Conservation (phyloP, 1,140 invertebrate species). For the Cherax quadricarinatus region DNA sequence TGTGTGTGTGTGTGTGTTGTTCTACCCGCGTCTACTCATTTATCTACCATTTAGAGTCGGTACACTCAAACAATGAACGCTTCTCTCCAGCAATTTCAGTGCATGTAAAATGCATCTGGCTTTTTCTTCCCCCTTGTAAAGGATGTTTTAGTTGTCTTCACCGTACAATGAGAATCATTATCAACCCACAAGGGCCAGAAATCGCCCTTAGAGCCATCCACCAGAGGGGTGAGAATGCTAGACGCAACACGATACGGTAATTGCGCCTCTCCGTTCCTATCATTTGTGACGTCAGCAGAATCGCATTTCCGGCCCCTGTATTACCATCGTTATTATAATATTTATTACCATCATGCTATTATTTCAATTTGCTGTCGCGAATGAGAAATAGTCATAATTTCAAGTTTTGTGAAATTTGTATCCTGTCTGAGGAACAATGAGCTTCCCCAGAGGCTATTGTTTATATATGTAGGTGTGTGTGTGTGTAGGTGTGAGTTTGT, state of each 20-base stretch:
- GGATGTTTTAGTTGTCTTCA: slow-evolving; percentile 37
- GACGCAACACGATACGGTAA: not conserved
- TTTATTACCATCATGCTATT: slow-evolving; percentile 57
- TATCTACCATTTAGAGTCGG: not conserved
- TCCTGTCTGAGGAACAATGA: slow-evolving; percentile 27
- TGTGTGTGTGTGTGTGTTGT: not conserved
- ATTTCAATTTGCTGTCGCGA: slow-evolving; percentile 56
- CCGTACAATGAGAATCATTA: slow-evolving; percentile 20
- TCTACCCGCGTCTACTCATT: not conserved
- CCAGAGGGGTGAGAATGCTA: slow-evolving; percentile 26
- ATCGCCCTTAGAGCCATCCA: slow-evolving; percentile 11
- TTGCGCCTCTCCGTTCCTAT: slow-evolving; percentile 41
- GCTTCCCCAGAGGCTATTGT: slow-evolving; percentile 16
- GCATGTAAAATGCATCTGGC: slow-evolving; percentile 27
- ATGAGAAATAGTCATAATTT: slow-evolving; percentile 55
- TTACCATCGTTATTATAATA: slow-evolving; percentile 64
- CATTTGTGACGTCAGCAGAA: slow-evolving; percentile 64
- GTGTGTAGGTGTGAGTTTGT: slow-evolving; percentile 34
- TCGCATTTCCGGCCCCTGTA: slow-evolving; percentile 44
- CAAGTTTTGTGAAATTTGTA: slow-evolving; percentile 40
- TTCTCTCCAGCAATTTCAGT: slow-evolving; percentile 29
- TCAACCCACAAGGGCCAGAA: not conserved
- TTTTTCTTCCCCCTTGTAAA: slow-evolving; percentile 23
- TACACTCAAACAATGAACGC: not conserved
- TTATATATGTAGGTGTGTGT: slow-evolving; percentile 23